Conservation (phyloP, 2,113 vertebrate species). For the Zootoca vivipara region DNA sequence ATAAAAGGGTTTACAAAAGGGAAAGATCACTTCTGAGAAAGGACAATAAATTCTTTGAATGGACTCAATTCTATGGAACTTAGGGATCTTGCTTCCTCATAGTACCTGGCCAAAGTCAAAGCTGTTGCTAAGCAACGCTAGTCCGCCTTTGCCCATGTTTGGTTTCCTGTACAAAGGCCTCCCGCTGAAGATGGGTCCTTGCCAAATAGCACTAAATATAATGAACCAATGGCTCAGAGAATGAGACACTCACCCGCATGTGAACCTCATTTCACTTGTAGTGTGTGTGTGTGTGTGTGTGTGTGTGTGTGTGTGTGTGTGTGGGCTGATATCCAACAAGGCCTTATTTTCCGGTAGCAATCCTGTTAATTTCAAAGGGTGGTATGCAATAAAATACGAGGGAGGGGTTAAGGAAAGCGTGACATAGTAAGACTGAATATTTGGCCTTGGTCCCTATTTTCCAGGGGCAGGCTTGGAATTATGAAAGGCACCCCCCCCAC, state of each 20-base stretch:
- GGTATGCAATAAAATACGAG: background rate
- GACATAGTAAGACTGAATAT: background rate
- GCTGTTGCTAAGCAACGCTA: constrained; percentile 48
- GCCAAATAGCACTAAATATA: constrained; percentile 21
- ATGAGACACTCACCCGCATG: background rate
- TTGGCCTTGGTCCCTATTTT: too few relatives aligned
- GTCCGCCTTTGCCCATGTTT: background rate
- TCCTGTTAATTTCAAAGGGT: background rate
- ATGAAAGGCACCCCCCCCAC: too few relatives aligned
- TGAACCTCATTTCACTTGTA: background rate
- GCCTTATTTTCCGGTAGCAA: background rate
- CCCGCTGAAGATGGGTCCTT: background rate
- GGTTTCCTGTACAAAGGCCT: constrained; percentile 17
- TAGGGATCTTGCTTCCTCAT: constrained; percentile 34
- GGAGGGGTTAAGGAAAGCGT: background rate
- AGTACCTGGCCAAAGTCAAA: constrained; percentile 52
- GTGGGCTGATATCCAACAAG: background rate
- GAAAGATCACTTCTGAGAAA: constrained; percentile 19
- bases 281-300: too few relatives aligned
- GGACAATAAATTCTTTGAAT: constrained; percentile 12
- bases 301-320: background rate
- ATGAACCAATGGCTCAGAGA: constrained; percentile 5
- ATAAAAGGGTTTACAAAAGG: constrained; percentile 17
- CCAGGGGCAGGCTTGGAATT: too few relatives aligned
- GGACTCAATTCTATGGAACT: constrained; percentile 39